Evolutionary conservation across 2,113 vertebrate genomes (phyloP), one percentile per base, ranked within the genome.

Genomic region (Laterallus jamaicensis): DNA sequence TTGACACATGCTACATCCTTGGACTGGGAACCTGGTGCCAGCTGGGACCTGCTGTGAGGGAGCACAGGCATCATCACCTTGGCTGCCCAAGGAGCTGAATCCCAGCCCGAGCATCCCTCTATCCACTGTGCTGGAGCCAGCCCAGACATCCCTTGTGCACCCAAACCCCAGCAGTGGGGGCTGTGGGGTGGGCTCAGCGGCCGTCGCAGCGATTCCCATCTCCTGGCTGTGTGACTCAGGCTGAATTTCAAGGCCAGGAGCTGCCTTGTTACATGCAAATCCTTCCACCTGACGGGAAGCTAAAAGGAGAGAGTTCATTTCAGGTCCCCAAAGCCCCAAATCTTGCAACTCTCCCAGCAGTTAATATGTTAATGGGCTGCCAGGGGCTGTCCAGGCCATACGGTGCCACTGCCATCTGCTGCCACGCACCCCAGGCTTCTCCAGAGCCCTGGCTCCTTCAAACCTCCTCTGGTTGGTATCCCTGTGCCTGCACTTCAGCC

Each of bases 361-460:
- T 84, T 55, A n/a, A 44, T 10, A 28, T 12, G 81, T 56, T 63
- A 62, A 74, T 62, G 28, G 59, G 42, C 58, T 52, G 62, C 56
- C 50, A 20, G 64, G 64, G 52, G 49, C 66, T 42, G 63, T 2
- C 10, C 3, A 1, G 40, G 66, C 26, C 22, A 83, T 88, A 70
- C 37, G 18, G 49, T 87, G 96, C 86, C 96, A 86, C 88, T 64
- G 92, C 97, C 97, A 96, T 93, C 97, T 96, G 79, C 96, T 96
- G 97, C 81, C 31, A 7, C 55, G 77, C 44, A 31, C 85, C 8
- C 3, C 0, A 0, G 59, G 31, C 62, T 75, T 15, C 69, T 31
- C 25, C 4, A 2, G 20, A 52, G 13, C 35, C 21, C 15, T 20
- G 54, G n/a, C 60, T 55, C 26, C 60, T 66, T 21, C 12, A 15